Evolutionary conservation across 2,113 vertebrate species (phyloP).

Genomic region (Psammodynastes pulverulentus): DNA sequence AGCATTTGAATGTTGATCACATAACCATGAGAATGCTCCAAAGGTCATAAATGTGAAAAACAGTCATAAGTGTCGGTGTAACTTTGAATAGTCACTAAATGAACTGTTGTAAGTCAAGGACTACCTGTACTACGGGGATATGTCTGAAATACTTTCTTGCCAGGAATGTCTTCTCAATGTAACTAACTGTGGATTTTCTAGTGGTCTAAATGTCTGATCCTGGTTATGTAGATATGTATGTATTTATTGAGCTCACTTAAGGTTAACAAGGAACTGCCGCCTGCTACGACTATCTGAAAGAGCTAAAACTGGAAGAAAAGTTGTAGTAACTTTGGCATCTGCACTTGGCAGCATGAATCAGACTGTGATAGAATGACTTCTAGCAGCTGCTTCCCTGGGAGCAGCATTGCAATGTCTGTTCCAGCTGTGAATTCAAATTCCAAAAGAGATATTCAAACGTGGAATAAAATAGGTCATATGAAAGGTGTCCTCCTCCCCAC

Average conservation of each 20-base stretch:
- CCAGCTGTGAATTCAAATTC: conserved; percentile 16
- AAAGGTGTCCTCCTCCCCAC: conserved; percentile 18
- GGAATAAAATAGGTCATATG: conserved; percentile 22
- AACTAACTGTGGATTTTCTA: not conserved
- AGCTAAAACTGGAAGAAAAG: not conserved
- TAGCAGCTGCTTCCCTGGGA: conserved; percentile 12
- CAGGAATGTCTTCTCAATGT: not conserved
- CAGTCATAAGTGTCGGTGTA: not conserved
- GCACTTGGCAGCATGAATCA: not conserved
- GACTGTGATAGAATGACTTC: not conserved
- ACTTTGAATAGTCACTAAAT: not conserved
- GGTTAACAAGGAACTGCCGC: not conserved
- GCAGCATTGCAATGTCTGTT: conserved; percentile 5
- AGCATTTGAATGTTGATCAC: not conserved
- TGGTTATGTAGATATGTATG: not conserved
- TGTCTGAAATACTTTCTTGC: not conserved
- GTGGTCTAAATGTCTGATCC: not conserved
- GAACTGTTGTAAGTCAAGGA: not conserved
- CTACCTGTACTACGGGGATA: not conserved
- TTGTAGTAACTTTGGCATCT: not conserved
- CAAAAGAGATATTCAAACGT: conserved; percentile 1
- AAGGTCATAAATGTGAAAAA: not conserved
- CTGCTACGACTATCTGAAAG: not conserved
- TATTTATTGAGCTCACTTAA: not conserved
- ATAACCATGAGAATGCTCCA: not conserved